These are phyloP conservation scores for Menidia beryllina DNA, from an alignment of 2,113 vertebrate genomes.

Conservation along the genomic window DNA sequence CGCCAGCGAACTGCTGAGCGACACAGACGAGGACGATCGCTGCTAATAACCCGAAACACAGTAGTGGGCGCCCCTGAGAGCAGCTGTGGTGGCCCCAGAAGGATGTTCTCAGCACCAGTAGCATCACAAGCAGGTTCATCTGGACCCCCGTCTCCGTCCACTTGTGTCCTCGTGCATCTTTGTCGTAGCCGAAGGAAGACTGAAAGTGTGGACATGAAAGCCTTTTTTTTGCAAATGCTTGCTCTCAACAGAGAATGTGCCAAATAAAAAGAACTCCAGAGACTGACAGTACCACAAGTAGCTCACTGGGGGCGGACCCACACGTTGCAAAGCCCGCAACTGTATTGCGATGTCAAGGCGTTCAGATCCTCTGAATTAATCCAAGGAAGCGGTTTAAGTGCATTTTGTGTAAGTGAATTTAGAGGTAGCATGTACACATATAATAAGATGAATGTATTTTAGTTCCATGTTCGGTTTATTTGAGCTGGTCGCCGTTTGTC, in stretches of 20 bases:
- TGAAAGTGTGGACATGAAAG: slow-evolving; percentile 26
- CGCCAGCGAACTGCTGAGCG: slow-evolving; percentile 89
- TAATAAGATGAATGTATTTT: slow-evolving; percentile 70
- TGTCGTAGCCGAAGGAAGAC: slow-evolving; percentile 25
- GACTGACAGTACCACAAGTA: slow-evolving; percentile 33
- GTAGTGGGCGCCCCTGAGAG: slow-evolving; percentile 19
- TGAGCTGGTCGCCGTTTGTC: slow-evolving; percentile 41
- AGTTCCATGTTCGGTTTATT: slow-evolving; percentile 36
- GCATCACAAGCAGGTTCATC: slow-evolving; percentile 54
- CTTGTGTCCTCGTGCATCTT: slow-evolving; percentile 33
- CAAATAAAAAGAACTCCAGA: slow-evolving; percentile 55
- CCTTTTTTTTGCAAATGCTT: slow-evolving; percentile 33
- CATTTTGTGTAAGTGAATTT: slow-evolving; percentile 57
- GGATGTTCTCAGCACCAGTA: slow-evolving; percentile 54
- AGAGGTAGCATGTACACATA: slow-evolving; percentile 69
- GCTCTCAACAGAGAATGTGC: slow-evolving; percentile 47
- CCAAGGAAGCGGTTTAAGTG: slow-evolving; percentile 41
- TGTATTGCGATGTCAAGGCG: slow-evolving; percentile 28
- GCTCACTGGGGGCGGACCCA: slow-evolving; percentile 37
- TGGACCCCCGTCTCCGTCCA: slow-evolving; percentile 48
- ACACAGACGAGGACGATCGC: slow-evolving; percentile 95
- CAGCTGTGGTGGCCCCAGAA: slow-evolving; percentile 2
- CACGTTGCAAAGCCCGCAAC: slow-evolving; percentile 45
- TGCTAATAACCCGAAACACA: slow-evolving; percentile 83
- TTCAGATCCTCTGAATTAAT: slow-evolving; percentile 17